Base-by-base conservation (phyloP, 2,797 vertebrate genomes). In the Anguilla marmorata region DNA sequence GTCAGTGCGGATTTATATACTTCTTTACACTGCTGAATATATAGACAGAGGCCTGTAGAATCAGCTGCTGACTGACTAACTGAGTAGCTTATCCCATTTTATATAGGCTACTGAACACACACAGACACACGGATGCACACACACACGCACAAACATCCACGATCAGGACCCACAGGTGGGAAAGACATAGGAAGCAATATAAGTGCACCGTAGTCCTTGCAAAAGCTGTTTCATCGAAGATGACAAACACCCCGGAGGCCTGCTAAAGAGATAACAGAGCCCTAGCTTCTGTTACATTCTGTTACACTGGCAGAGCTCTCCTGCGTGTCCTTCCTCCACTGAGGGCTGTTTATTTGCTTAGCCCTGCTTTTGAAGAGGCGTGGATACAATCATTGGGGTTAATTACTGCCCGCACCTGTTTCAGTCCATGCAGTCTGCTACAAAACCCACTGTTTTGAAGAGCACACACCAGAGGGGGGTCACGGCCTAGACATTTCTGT, bases 181-280 rank as follows among this genome's bases (percentile, higher is more conserved):
- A 95, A 97, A 97, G 93, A 92, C 95, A 96, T 92, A 95, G 95
- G 94, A 97, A 96, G 96, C 94, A 95, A 96, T 97, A 96, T 96
- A 97, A 95, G 91, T 90, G 92, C 91, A 89, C 48, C 91, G 90
- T 91, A 89, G 94, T 94, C 94, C 90, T 93, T 92, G 92, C 93
- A 92, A 93, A 94, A 91, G 87, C 84, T 91, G 92, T 93, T 91
- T 91, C 79, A 74, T 84, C 79, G 85, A 88, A 85, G 89, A 91
- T 87, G 27, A 89, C 89, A 54, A 52, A 88, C 92, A 89, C 92
- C 94, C 92, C 91, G 90, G 50, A 94, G 90, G 93, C 94, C 97
- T 97, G 96, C 95, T 95, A 96, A 97, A 97, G 91, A 97, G 95
- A 97, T 97, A 96, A 96, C 94, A 76, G 76, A 88, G 90, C 91